phyloP scores from a whole-genome alignment of 1,140 invertebrate genomes.

The Hyles vespertilio region DNA sequence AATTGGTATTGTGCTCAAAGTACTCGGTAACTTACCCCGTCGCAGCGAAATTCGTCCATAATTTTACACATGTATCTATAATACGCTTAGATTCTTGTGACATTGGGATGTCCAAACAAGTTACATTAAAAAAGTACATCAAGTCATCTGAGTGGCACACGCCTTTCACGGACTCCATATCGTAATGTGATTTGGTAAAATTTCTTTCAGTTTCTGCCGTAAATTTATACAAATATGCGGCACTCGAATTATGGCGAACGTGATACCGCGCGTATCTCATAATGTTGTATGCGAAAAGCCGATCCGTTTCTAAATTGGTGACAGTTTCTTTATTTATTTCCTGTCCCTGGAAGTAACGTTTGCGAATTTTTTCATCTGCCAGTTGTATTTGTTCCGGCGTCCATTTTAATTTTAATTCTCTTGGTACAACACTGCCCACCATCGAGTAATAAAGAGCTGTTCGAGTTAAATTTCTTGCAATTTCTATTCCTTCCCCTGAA shows the following conservation, averaged over 20 bases:
- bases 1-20: too few relatives aligned
- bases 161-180: constrained; percentile 49
- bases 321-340: constrained; percentile 35
- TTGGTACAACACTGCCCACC: constrained; percentile 41
- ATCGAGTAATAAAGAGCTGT: constrained; percentile 24
- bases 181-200: constrained; percentile 49
- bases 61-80: constrained; percentile 39
- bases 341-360: constrained; percentile 47
- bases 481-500: constrained; percentile 62
- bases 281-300: constrained; percentile 53
- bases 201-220: constrained; percentile 56
- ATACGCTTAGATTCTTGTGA: constrained; percentile 42
- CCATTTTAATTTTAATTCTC: constrained; percentile 56
- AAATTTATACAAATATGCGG: constrained; percentile 61
- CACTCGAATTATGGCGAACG: constrained; percentile 23
- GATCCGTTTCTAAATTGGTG: constrained; percentile 45
- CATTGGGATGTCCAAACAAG: constrained; percentile 43
- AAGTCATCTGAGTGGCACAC: constrained; percentile 66
- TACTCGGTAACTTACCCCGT: constrained; percentile 43
- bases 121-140: constrained; percentile 55
- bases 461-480: constrained; percentile 38
- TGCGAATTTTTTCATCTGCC: constrained; percentile 41
- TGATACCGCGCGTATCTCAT: constrained; percentile 50
- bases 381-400: constrained; percentile 24
- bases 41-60: constrained; percentile 57